Conservation (phyloP, 37 sponge, comb jelly and placozoan species). For the Theonella swinhoei region DNA sequence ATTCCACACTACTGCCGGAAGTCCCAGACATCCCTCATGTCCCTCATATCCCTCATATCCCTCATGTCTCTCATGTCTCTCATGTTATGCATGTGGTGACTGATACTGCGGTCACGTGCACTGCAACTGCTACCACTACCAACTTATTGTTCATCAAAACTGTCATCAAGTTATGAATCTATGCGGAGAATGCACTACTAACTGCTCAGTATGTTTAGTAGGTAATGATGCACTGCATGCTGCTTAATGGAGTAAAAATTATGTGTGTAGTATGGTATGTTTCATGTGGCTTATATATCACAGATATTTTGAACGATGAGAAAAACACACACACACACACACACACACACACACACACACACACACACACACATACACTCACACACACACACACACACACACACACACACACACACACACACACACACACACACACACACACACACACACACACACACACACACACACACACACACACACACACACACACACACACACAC, state of each 20-base stretch:
- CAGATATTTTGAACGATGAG: neutral
- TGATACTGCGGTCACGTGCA: neutral
- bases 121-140: neutral
- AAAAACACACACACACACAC: neutral
- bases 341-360: conserved; percentile 20
- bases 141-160: too few relatives aligned
- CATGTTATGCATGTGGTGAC: neutral
- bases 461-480: neutral
- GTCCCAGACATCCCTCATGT: neutral
- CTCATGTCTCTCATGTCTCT: neutral
- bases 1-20: conserved; percentile 39
- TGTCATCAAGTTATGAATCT: too few relatives aligned
- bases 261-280: too few relatives aligned
- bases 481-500: neutral
- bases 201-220: too few relatives aligned
- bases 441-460: too few relatives aligned
- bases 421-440: too few relatives aligned
- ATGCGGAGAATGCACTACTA: too few relatives aligned
- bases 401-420: too few relatives aligned
- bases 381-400: too few relatives aligned
- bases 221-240: too few relatives aligned
- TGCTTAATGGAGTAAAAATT: too few relatives aligned
- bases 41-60: neutral
- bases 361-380: conserved; percentile 8
- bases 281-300: too few relatives aligned